Base-by-base conservation (phyloP, 1,140 invertebrate genomes). In the Pseudomyrmex dendroicus region DNA sequence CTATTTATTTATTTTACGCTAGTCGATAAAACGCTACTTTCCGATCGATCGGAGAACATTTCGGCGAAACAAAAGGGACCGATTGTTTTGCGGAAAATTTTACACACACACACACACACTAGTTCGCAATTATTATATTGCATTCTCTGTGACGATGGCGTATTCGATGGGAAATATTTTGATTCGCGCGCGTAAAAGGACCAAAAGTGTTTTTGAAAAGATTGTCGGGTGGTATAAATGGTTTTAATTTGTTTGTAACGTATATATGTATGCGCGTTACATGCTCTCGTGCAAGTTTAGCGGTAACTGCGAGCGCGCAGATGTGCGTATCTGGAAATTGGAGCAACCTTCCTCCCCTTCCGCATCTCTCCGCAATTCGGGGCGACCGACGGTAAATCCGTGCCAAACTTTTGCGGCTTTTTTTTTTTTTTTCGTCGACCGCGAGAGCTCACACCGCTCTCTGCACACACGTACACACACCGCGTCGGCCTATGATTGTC, bases 221-320 rank as follows among this genome's bases (percentile, higher is more conserved):
- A 72, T 80, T 52, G 54, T 72, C 44, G 50, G 35, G 5, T 35
- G 35, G 54, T 61, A 44, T 64, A 80, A 72, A 72, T 20, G 54
- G 54, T 10, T 61, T 35, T 70, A 70, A 80, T 80, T 72, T 80
- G 76, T 80, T 80, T 70, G 76, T 44, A 70, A 72, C 66, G 46
- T 72, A 72, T 59, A 66, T 44, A 20, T 52, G 20, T 61, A 35
- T 7, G 35, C 35, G 35, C 35, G 35, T 35, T 35, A 35, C 0
- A 48, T 10, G 20, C 44, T 61, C 54, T 61, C 76, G 52, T 72
- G 48, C 8, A 70, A 54, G 44, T 80, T 80, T 50, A 80, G 76
- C 44, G n/a, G 20, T 59, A 70, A 72, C 76, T 70, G 76, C 76
- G 48, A 10, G 73, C 50, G 62, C 56, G 50, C 66, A 57, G 35